phyloP scores from a whole-genome alignment of 2,797 vertebrate species.

The Tenualosa thibaudeaui region DNA sequence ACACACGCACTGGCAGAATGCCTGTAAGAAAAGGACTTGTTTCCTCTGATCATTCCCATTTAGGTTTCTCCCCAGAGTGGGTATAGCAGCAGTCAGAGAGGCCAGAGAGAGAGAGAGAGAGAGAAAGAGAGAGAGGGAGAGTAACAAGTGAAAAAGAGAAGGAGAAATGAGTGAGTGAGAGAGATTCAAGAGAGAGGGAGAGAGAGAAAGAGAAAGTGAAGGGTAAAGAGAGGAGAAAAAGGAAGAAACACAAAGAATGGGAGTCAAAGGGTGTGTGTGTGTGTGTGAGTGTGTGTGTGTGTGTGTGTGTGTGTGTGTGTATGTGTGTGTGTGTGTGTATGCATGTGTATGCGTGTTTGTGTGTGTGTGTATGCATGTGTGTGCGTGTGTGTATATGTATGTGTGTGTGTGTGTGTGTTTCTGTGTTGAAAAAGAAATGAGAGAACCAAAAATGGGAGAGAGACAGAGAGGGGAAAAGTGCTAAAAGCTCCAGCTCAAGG shows the following conservation, averaged over 20 bases:
- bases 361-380: neutral
- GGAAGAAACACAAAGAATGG: neutral
- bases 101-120: neutral
- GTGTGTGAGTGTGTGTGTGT: neutral
- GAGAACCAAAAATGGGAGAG: neutral
- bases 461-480: neutral
- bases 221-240: neutral
- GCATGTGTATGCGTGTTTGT: neutral
- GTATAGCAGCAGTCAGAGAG: neutral
- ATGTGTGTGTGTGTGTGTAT: neutral
- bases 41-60: neutral
- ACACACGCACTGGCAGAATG: constrained; percentile 1
- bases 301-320: neutral
- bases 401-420: neutral
- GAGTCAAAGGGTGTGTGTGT: neutral
- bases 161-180: neutral
- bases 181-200: too few species aligned
- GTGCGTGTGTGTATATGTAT: neutral
- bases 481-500: neutral
- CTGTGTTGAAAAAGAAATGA: neutral
- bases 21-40: neutral
- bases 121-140: neutral
- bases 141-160: neutral
- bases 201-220: neutral
- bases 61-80: neutral